phyloP scores from a whole-genome alignment of 2,888 invertebrate species.

The Microchrysa polita region DNA sequence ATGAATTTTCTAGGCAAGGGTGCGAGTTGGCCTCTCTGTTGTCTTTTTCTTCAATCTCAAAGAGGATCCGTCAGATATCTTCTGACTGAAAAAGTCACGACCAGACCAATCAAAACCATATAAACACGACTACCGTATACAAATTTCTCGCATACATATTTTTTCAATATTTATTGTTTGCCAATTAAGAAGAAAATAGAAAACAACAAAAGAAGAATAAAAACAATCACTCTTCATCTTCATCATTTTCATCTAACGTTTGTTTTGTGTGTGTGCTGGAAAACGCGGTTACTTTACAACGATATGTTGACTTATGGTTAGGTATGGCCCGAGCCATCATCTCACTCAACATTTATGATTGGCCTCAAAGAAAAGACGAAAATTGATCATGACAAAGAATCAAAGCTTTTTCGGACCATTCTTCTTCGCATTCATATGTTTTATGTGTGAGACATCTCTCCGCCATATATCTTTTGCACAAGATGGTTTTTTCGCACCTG shows the following conservation, averaged over 20 bases:
- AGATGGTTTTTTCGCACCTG: conserved; percentile 1
- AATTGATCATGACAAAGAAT: background rate
- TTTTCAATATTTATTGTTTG: conserved; percentile 30
- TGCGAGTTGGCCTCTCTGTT: no score
- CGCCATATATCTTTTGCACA: background rate
- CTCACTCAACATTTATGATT: background rate
- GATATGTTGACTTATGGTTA: background rate
- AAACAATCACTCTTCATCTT: no score
- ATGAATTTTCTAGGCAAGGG: background rate
- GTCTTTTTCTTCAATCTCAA: background rate
- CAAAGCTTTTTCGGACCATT: background rate
- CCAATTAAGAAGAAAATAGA: conserved; percentile 33
- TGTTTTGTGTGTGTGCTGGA: background rate
- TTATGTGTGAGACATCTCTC: background rate
- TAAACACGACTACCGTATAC: background rate
- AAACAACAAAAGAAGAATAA: no score
- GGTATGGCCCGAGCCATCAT: background rate
- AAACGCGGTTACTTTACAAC: background rate
- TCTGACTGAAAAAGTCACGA: background rate
- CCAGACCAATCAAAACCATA: background rate
- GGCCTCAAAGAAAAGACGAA: background rate
- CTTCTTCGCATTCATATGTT: background rate
- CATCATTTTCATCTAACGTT: background rate
- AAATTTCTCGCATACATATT: conserved; percentile 22
- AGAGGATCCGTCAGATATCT: background rate